Conservation (phyloP, 2,888 invertebrate species). For the Seira sanloemensis region DNA sequence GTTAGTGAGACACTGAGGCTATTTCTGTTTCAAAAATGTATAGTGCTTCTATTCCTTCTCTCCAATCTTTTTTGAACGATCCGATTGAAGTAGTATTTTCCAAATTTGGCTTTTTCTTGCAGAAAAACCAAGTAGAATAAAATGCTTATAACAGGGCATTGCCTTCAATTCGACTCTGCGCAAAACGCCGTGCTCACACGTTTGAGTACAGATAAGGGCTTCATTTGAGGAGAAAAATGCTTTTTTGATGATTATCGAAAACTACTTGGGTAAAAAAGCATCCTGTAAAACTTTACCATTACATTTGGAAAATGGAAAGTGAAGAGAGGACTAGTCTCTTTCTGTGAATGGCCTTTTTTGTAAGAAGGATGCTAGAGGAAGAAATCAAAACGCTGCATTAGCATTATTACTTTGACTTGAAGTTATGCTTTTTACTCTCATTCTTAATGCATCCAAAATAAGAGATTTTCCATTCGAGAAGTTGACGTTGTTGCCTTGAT, state of each 20-base stretch:
- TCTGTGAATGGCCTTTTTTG: not conserved
- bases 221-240: conserved; percentile 13
- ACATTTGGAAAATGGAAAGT: not conserved
- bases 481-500: conserved; percentile 19
- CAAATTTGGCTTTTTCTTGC: not conserved
- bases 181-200: conserved; percentile 19
- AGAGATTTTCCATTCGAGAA: not conserved
- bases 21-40: not conserved
- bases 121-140: not conserved
- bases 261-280: not conserved
- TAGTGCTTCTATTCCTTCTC: not conserved
- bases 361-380: not conserved
- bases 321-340: not conserved
- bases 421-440: not conserved
- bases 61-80: not conserved
- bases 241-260: conserved; percentile 4
- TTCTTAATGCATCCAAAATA: conserved; percentile 10
- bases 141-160: too few species aligned
- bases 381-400: conserved; percentile 10
- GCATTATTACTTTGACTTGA: not conserved
- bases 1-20: not conserved
- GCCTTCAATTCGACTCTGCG: not conserved
- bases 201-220: not conserved
- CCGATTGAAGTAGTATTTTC: conserved; percentile 2
- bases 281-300: not conserved